These are phyloP conservation scores for Acanthaster planci DNA, from an alignment of 35 echinoderm and acorn worm species.

Conservation along the genomic window DNA sequence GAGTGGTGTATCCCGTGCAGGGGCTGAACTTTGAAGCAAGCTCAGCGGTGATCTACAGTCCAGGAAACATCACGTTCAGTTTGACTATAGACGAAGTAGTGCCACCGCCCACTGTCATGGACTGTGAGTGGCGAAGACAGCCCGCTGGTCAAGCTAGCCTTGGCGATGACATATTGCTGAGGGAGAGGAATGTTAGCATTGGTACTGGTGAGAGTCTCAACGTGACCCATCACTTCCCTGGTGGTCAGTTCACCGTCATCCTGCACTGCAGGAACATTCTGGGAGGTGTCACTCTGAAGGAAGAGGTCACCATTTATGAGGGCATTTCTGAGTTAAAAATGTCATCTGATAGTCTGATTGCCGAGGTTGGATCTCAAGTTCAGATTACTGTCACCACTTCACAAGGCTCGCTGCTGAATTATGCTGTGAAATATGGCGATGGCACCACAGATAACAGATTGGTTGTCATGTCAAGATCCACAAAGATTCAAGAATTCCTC, in stretches of 20 bases:
- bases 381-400: background rate
- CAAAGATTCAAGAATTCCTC: slow-evolving; percentile 4
- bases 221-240: background rate
- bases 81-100: background rate
- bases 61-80: background rate
- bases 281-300: background rate
- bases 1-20: slow-evolving; percentile 14
- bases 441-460: background rate
- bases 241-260: background rate
- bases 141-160: background rate
- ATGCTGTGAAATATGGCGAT: slow-evolving; percentile 15
- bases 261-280: slow-evolving; percentile 19
- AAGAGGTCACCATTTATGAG: slow-evolving; percentile 26
- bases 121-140: background rate
- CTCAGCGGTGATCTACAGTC: background rate
- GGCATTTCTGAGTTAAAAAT: background rate
- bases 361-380: slow-evolving; percentile 14
- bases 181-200: background rate
- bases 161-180: background rate
- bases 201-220: background rate
- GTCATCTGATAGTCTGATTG: background rate
- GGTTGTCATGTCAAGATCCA: background rate
- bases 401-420: slow-evolving; percentile 13
- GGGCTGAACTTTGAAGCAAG: background rate
- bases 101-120: slow-evolving; percentile 22